Evolutionary conservation across 2,797 vertebrate species (phyloP).

Genomic region (Scomberomorus guttatus): DNA sequence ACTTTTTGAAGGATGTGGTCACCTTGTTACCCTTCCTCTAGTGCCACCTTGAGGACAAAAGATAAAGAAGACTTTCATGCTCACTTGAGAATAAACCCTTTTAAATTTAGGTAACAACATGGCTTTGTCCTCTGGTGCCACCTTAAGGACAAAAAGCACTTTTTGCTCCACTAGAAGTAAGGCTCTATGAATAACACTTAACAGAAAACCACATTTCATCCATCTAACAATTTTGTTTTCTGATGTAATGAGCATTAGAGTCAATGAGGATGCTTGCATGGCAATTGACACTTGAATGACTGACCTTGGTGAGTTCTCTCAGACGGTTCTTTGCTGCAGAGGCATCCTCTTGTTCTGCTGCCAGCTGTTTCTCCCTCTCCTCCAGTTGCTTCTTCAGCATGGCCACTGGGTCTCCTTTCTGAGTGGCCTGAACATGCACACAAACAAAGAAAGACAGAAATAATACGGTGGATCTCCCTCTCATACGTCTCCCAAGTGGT

Average conservation of each 20-base stretch:
- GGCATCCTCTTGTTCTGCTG: slow-evolving; percentile 89
- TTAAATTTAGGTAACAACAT: background rate
- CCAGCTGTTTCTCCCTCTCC: slow-evolving; percentile 93
- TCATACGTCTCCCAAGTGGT: too few species aligned
- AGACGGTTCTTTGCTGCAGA: slow-evolving; percentile 89
- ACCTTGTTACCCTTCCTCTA: slow-evolving; percentile 27
- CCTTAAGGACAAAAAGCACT: background rate
- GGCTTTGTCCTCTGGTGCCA: background rate
- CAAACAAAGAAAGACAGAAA: background rate
- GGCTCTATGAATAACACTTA: background rate
- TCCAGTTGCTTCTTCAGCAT: slow-evolving; percentile 94
- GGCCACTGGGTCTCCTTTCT: slow-evolving; percentile 93
- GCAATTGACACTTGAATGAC: background rate
- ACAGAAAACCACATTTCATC: background rate
- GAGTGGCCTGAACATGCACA: slow-evolving; percentile 87
- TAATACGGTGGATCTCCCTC: background rate
- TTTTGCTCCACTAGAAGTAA: background rate
- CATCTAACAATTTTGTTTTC: background rate
- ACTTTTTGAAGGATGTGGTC: background rate
- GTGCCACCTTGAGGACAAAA: slow-evolving; percentile 64
- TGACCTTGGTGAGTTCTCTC: slow-evolving; percentile 92
- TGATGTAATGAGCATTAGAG: background rate
- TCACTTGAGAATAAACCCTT: background rate
- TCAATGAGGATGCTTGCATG: background rate
- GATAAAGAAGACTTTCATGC: background rate